A percentile compares a stretch with the other conserved stretches of the same genome.
Evolutionary conservation across 2,888 invertebrate species (phyloP).

Genomic region (Melinaea marsaeus): DNA sequence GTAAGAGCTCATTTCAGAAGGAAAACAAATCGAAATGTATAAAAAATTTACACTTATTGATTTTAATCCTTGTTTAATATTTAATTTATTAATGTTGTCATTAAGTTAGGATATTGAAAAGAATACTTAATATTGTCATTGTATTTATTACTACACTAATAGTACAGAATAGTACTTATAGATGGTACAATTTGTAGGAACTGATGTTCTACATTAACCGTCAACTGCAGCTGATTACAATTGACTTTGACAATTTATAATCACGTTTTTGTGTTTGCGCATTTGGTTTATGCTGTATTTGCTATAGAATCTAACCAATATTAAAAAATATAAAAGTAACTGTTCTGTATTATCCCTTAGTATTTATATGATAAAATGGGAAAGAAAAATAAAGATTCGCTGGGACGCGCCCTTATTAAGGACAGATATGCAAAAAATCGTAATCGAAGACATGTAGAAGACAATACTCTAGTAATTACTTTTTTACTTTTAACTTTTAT

Average conservation of each 20-base stretch:
- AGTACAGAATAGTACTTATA: no score
- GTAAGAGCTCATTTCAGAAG: not conserved
- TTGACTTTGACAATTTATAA: conserved; percentile 2
- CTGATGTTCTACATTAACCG: no score
- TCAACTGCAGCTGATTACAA: conserved; percentile 1
- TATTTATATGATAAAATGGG: conserved; percentile 78
- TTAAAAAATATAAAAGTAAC: not conserved
- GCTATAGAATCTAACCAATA: not conserved
- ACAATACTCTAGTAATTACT: conserved; percentile 83
- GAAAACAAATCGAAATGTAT: no score
- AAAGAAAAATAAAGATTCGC: conserved; percentile 82
- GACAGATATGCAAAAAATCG: conserved; percentile 83
- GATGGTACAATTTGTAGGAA: no score
- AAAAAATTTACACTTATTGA: no score
- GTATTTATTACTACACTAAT: no score
- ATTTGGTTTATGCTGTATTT: not conserved
- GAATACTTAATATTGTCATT: no score
- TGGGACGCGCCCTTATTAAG: conserved; percentile 86
- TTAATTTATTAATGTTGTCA: no score
- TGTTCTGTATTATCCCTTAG: not conserved
- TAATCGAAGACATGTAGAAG: conserved; percentile 81
- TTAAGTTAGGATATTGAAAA: no score
- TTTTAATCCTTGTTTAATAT: no score
- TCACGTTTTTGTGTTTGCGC: conserved; percentile 8
- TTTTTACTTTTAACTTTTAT: not conserved